phyloP scores from a whole-genome alignment of 1,140 invertebrate species.

The Saccostrea echinata region DNA sequence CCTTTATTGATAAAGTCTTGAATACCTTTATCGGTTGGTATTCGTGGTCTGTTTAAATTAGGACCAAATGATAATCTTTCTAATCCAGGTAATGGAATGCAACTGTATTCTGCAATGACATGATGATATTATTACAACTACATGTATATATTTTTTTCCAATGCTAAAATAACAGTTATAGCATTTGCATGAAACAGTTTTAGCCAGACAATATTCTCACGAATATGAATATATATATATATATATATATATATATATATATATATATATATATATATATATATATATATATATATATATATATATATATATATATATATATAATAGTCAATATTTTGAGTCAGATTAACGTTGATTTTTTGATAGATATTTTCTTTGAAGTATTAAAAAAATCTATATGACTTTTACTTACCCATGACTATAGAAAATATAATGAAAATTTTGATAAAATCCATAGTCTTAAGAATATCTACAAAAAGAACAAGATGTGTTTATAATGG shows the following conservation, averaged over 20 bases:
- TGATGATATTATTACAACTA: too few relatives aligned
- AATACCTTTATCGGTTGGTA: neutral
- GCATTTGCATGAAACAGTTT: too few relatives aligned
- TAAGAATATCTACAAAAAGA: neutral
- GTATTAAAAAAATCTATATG: neutral
- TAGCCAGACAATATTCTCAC: too few relatives aligned
- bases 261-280: too few relatives aligned
- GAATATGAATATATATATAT: too few relatives aligned
- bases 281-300: too few relatives aligned
- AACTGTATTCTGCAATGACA: neutral
- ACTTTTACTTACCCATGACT: neutral
- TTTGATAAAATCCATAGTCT: neutral
- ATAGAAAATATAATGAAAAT: neutral
- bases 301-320: too few relatives aligned
- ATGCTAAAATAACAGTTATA: too few relatives aligned
- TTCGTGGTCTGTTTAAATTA: neutral
- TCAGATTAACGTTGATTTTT: neutral
- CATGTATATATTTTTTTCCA: too few relatives aligned
- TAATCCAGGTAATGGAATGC: slow-evolving; percentile 1
- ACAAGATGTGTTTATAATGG: neutral
- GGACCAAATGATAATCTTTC: neutral
- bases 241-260: too few relatives aligned
- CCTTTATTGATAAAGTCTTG: neutral
- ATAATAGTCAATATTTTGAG: too few relatives aligned
- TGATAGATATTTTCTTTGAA: neutral